These are phyloP conservation scores for Periplaneta americana DNA, from an alignment of 1,140 invertebrate species.

Conservation along the genomic window DNA sequence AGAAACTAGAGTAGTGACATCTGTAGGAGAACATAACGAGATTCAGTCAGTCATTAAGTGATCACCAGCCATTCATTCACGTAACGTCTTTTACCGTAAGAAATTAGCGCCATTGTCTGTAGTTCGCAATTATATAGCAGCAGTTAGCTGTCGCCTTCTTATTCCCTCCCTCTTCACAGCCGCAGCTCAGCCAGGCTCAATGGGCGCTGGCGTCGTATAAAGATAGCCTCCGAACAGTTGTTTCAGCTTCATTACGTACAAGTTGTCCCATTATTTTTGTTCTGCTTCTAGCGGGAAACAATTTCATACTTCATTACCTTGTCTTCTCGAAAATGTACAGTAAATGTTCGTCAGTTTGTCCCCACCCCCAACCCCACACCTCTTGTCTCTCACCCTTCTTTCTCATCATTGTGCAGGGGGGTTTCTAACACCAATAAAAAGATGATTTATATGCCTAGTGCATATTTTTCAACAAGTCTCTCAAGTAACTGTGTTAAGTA, in stretches of 20 bases:
- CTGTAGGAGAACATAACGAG: not conserved
- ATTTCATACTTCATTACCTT: not conserved
- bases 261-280: not conserved
- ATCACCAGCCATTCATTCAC: not conserved
- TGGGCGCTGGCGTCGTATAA: not conserved
- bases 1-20: not conserved
- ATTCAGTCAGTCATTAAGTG: not conserved
- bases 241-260: not conserved
- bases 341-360: not conserved
- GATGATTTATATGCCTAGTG: not conserved
- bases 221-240: not conserved
- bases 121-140: not conserved
- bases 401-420: not conserved
- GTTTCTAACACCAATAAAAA: not conserved
- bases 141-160: not conserved
- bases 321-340: not conserved
- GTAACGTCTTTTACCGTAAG: not conserved
- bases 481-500: too few species aligned
- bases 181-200: not conserved
- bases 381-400: too few species aligned
- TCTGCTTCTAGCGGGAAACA: not conserved
- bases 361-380: too few species aligned
- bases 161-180: not conserved
- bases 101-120: not conserved
- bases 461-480: not conserved